phyloP scores from a whole-genome alignment of 2,797 vertebrate species.

The Tokudaia muenninki region DNA sequence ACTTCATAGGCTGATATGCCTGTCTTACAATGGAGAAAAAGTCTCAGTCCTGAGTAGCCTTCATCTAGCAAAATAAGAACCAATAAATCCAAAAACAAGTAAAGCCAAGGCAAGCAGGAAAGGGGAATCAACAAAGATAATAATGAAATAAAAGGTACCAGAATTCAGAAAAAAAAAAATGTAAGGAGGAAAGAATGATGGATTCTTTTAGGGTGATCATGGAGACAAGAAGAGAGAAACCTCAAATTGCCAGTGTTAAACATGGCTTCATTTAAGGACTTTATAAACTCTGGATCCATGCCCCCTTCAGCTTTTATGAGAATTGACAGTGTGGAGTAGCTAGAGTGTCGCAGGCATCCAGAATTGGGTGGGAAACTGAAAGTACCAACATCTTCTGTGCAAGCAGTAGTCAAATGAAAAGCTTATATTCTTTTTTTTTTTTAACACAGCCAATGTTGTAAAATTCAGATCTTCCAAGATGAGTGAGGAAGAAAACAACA shows the following conservation, averaged over 20 bases:
- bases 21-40: background rate
- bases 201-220: background rate
- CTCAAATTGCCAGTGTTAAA: background rate
- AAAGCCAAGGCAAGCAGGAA: background rate
- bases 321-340: background rate
- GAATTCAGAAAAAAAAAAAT: background rate
- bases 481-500: rapidly evolving
- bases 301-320: background rate
- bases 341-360: background rate
- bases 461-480: rapidly evolving
- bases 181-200: background rate
- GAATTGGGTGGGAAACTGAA: conserved; percentile 6
- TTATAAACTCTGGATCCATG: background rate
- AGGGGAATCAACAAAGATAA: background rate
- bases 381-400: background rate
- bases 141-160: background rate
- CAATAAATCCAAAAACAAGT: background rate
- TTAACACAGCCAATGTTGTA: background rate
- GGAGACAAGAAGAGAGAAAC: background rate
- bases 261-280: background rate
- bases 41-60: background rate
- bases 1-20: background rate
- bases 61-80: no score
- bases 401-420: background rate
- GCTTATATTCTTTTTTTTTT: conserved; percentile 28